Base-by-base conservation (phyloP, 2,888 invertebrate genomes). In the Electrophaes corylata region DNA sequence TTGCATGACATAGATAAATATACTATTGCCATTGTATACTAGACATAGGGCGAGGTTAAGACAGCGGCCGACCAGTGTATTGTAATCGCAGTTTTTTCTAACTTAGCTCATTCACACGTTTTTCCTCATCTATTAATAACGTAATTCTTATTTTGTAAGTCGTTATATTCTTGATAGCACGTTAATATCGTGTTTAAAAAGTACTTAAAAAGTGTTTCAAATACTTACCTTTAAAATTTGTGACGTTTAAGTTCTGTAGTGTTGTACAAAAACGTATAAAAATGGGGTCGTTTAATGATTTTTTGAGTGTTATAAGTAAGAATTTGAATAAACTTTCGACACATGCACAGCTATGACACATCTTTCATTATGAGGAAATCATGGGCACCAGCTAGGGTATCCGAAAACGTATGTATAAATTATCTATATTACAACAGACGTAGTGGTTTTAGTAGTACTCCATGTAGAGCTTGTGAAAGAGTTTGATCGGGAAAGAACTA, bases 81-180 rank as follows among this genome's bases (percentile, higher is more conserved):
- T 60, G 51, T 55, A 47, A 41, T 51, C 43, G 51, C 31, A 53
- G 46, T 57, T 50, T 52, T 37, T 51, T 50, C 35, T 40, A 40
- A 12, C 49, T 18, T 26, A 12, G 14, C 44, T 19, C 14, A 41
- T 55, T 62, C 52, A 37, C 49, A 29, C 39, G 46, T 54, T 57
- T 52, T 63, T 57, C 49, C 57, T 56, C 37, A 12, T 40, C 37
- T 23, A 50, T 29, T 50, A 35, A 50, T 53, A 52, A 3, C 33
- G 18, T 31, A 39, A 6, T 40, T 14, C 26, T 46, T 47, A 11
- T 12, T 29, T 43, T 43, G 35, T 12, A 19, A 18, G 16, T 41
- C 20, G 19, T 35, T 8, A 20, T 48, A 39, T 23, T 23, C 20
- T 39, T 10, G 5, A 39, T 47, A 23, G 18, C 31, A 44, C 37